phyloP scores from a whole-genome alignment of 2,888 invertebrate species.

The Ornithoptera alexandrae region DNA sequence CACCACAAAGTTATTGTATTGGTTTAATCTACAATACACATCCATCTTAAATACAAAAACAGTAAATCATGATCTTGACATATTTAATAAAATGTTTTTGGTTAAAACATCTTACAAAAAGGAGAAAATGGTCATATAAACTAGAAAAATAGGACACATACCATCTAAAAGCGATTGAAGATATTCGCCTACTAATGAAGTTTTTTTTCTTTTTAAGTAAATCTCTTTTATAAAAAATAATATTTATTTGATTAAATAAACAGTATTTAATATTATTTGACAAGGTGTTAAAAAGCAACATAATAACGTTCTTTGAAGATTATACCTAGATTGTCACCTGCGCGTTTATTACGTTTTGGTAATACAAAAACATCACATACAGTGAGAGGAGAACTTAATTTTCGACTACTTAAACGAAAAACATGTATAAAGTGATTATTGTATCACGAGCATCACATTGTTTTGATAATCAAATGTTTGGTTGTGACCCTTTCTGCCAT shows the following conservation, averaged over 20 bases:
- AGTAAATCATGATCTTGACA: too few relatives aligned
- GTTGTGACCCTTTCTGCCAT: conserved; percentile 43
- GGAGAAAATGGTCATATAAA: too few relatives aligned
- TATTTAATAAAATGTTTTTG: too few relatives aligned
- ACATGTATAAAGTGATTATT: conserved; percentile 11
- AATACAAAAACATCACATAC: conserved; percentile 31
- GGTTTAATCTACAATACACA: too few relatives aligned
- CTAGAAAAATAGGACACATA: too few relatives aligned
- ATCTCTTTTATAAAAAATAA: not conserved
- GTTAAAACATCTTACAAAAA: too few relatives aligned
- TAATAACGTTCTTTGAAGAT: conserved; percentile 18
- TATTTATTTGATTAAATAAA: not conserved
- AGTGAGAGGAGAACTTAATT: conserved; percentile 6
- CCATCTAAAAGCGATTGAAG: too few relatives aligned
- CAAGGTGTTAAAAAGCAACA: conserved; percentile 5
- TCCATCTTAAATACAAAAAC: too few relatives aligned
- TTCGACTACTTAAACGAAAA: not conserved
- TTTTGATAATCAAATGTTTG: conserved; percentile 28
- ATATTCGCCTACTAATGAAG: too few relatives aligned
- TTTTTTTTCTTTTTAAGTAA: too few relatives aligned
- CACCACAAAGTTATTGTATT: not conserved
- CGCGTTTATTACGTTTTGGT: conserved; percentile 9
- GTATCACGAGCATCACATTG: conserved; percentile 26
- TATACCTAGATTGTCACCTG: conserved; percentile 23
- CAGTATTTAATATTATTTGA: not conserved